Percentiles rank a stretch among this genome's conserved stretches.
Evolutionary conservation across 2,888 invertebrate species (phyloP).

Genomic region (Rotaria magnacalcarata): DNA sequence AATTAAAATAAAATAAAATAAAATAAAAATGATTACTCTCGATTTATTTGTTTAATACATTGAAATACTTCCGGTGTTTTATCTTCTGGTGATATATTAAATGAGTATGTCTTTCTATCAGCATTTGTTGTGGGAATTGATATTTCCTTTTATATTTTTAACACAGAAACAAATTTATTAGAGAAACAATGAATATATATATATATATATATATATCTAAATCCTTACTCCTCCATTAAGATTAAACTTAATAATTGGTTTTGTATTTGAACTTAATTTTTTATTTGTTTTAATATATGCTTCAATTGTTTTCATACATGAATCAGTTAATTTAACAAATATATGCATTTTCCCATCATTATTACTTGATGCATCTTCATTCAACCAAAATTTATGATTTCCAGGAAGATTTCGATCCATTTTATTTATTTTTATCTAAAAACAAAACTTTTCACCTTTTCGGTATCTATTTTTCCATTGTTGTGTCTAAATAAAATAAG

Average conservation of each 20-base stretch:
- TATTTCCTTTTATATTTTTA: background rate
- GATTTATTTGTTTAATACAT: constrained; percentile 11
- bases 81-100: background rate
- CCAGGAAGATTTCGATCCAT: background rate
- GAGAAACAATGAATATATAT: too few species aligned
- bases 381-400: background rate
- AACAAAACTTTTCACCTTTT: too few species aligned
- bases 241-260: background rate
- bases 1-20: too few species aligned
- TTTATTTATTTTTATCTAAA: background rate
- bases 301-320: constrained; percentile 20
- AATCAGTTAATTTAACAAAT: constrained; percentile 26
- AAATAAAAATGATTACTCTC: background rate
- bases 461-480: too few species aligned
- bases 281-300: background rate
- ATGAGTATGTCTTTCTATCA: background rate
- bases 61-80: constrained; percentile 12
- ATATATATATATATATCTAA: background rate
- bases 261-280: background rate
- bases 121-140: background rate
- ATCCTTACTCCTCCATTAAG: background rate
- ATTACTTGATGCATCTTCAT: background rate
- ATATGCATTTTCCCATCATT: background rate
- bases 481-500: too few species aligned
- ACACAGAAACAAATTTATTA: too few species aligned